Conservation (phyloP, 2,888 invertebrate species). For the Meteorus cinctellus region DNA sequence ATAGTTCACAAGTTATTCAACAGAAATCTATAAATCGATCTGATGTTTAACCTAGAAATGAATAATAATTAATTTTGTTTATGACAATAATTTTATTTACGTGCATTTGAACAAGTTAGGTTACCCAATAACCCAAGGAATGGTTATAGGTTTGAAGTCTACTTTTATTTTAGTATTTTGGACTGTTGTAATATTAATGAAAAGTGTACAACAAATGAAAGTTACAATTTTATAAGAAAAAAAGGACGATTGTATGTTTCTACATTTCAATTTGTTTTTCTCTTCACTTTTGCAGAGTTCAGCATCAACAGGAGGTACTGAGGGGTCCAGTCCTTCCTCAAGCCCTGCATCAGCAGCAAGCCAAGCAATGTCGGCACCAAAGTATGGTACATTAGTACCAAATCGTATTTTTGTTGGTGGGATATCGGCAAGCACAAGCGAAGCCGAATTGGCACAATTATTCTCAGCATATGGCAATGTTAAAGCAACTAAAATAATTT, state of each 20-base stretch:
- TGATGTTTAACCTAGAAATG: no score
- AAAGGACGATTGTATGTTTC: constrained; percentile 16
- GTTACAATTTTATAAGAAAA: background rate
- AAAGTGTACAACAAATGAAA: background rate
- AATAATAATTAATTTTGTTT: background rate
- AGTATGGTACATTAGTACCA: constrained; percentile 88
- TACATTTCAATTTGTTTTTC: background rate
- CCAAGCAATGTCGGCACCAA: constrained; percentile 71
- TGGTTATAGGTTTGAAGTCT: background rate
- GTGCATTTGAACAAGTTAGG: background rate
- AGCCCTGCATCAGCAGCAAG: constrained; percentile 70
- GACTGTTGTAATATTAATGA: background rate
- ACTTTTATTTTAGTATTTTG: background rate
- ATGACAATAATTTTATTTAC: background rate
- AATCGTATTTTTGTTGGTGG: constrained; percentile 98
- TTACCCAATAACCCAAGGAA: background rate
- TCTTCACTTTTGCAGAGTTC: constrained; percentile 61
- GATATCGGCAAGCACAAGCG: constrained; percentile 94
- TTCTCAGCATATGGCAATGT: constrained; percentile 93
- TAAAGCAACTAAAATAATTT: constrained; percentile 95
- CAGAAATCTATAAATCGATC: no score
- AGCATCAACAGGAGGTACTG: constrained; percentile 70
- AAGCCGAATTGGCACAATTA: constrained; percentile 91
- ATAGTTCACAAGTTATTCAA: no score
- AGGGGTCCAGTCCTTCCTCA: constrained; percentile 72